Percentiles rank a stretch among this genome's conserved stretches.
Conservation (phyloP, 2,797 vertebrate genomes). For the Lindbergichthys nudifrons region DNA sequence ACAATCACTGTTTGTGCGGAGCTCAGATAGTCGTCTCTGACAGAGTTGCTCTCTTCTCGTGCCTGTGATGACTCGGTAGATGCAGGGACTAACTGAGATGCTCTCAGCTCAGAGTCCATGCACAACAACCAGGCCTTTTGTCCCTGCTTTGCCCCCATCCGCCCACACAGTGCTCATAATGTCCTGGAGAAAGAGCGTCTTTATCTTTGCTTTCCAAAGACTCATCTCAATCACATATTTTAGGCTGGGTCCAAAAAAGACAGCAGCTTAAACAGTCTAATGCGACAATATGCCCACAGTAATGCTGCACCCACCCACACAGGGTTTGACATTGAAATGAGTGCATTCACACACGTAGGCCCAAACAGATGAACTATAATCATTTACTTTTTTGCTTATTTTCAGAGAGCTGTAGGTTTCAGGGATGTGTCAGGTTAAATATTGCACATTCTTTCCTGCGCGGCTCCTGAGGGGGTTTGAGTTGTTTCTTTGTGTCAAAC, state of each 20-base stretch:
- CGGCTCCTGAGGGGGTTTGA: slow-evolving; percentile 20
- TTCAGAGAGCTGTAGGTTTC: slow-evolving; percentile 13
- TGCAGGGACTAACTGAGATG: slow-evolving; percentile 55
- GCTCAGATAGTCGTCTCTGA: slow-evolving; percentile 39
- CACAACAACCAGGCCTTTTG: slow-evolving; percentile 80
- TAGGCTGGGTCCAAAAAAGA: slow-evolving; percentile 57
- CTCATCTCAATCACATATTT: slow-evolving; percentile 72
- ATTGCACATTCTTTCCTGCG: slow-evolving; percentile 34
- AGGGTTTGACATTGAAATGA: slow-evolving; percentile 46
- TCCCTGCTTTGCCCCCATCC: slow-evolving; percentile 64
- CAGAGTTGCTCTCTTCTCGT: slow-evolving; percentile 46
- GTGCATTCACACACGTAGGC: not conserved
- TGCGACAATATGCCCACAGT: slow-evolving; percentile 61
- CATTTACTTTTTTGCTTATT: slow-evolving; percentile 41
- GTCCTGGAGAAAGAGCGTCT: slow-evolving; percentile 75
- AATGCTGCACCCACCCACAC: slow-evolving; percentile 45
- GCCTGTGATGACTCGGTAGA: slow-evolving; percentile 58
- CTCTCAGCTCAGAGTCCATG: slow-evolving; percentile 58
- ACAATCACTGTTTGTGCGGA: slow-evolving; percentile 57
- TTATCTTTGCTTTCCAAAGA: slow-evolving; percentile 74
- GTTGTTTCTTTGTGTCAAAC: slow-evolving; percentile 49
- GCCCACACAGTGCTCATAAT: slow-evolving; percentile 77
- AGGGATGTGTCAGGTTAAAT: slow-evolving; percentile 51
- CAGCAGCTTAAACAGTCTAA: slow-evolving; percentile 65
- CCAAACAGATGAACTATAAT: slow-evolving; percentile 14